Base-by-base conservation (phyloP, 2,113 vertebrate species). In the Nibea coibor region DNA sequence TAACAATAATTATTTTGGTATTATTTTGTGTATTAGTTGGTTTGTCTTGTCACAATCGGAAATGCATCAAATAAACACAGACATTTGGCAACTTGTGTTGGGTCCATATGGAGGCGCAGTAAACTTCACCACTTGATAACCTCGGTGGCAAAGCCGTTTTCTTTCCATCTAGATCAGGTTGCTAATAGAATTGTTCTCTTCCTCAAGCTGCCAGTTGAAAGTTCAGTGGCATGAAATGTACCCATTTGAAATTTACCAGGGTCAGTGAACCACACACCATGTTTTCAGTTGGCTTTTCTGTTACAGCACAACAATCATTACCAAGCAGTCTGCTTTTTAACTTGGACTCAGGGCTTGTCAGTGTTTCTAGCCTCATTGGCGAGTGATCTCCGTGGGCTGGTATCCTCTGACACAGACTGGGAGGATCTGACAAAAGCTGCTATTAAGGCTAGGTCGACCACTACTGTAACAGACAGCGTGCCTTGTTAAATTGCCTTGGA, bases 401-500 rank as follows among this genome's bases (percentile, higher is more conserved):
- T 58, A 58, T 75, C 42, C 19, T 80, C 76, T 85, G 85, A 89
- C 80, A 89, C 15, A 75, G 50, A 28, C 73, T 72, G 64, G 78
- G 31, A 85, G 47, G 77, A 80, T 87, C 82, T 90, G 87, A 88
- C 88, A 85, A 81, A 86, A 48, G 63, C 79, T 58, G 78, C 80
- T 89, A 90, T 90, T 91, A 91, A 83, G 63, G 75, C 80, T 69
- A 68, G 81, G 68, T 80, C 42, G 20, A 83, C 59, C 70, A 71
- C 78, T 59, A 72, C 83, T 80, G 81, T 78, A 87, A 84, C 84
- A 87, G 83, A 88, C 83, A 88, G 88, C 58, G 51, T 68, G 86
- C 62, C 76, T 87, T 88, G 87, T 89, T 91, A 89, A 86, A 88
- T 75, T 42, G 77, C 70, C 67, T 86, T 22, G 59, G 75, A 86